phyloP scores from a whole-genome alignment of 35 echinoderm and acorn worm species.

The Heliocidaris erythrogramma region DNA sequence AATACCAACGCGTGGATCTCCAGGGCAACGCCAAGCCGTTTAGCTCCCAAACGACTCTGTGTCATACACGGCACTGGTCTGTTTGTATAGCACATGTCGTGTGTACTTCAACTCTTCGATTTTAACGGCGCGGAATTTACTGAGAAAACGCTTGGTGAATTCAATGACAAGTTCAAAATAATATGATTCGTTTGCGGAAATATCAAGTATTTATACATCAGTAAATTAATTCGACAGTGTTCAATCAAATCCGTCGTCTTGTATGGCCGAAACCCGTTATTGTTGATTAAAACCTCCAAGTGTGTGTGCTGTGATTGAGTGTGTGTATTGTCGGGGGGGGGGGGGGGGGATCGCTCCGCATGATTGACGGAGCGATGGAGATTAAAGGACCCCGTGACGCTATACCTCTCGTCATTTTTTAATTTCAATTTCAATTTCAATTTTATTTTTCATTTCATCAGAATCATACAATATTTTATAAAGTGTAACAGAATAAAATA shows the following conservation, averaged over 20 bases:
- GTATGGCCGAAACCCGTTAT: neutral
- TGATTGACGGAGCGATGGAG: neutral
- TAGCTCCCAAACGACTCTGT: neutral
- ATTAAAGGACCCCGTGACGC: no score
- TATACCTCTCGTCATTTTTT: no score
- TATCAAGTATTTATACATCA: neutral
- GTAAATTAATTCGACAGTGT: neutral
- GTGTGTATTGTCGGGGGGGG: neutral
- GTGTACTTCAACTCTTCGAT: neutral
- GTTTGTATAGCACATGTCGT: neutral
- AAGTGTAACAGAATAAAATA: no score
- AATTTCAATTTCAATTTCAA: no score
- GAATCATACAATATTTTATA: no score
- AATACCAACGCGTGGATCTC: neutral
- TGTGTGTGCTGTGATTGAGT: neutral
- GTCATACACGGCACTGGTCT: neutral
- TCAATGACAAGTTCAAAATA: neutral
- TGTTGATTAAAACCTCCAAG: neutral
- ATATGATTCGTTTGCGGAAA: neutral
- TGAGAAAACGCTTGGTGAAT: neutral
- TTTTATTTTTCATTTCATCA: no score
- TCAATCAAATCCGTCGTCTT: neutral
- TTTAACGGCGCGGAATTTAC: neutral
- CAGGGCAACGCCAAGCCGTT: neutral
- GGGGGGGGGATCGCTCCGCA: no score